A percentile compares a stretch with the other conserved stretches of the same genome.
Conservation (phyloP, 2,113 vertebrate genomes). For the Charina bottae region DNA sequence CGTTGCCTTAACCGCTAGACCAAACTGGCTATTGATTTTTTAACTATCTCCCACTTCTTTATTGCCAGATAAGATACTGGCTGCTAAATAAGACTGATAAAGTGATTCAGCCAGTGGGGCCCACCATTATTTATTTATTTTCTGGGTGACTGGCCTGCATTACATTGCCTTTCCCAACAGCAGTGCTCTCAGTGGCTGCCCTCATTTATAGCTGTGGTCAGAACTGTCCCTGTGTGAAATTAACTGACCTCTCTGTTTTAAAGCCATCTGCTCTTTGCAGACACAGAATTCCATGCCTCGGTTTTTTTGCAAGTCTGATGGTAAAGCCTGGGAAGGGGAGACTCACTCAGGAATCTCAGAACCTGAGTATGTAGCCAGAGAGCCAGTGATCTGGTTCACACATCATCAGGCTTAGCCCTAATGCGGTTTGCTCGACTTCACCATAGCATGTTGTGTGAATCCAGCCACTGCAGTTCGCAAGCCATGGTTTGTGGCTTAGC, state of each 20-base stretch:
- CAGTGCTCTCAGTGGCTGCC: neutral
- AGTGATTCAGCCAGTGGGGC: neutral
- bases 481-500: neutral
- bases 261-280: neutral
- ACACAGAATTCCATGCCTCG: neutral
- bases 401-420: neutral
- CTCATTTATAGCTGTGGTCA: neutral
- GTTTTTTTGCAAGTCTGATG: neutral
- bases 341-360: neutral
- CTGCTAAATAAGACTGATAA: neutral
- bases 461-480: neutral
- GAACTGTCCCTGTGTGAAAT: neutral
- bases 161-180: neutral
- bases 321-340: neutral
- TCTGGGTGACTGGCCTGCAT: neutral
- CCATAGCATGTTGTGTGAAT: neutral
- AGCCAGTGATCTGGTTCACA: neutral
- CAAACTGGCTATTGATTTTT: too few relatives aligned
- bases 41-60: too few relatives aligned
- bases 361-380: neutral
- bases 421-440: neutral
- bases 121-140: slow-evolving; percentile 26
- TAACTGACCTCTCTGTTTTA: neutral
- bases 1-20: too few relatives aligned
- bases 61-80: neutral